Evolutionary conservation across 2,888 invertebrate species (phyloP), one percentile per base, ranked within the genome.

Genomic region (Stictocephala bisonia): DNA sequence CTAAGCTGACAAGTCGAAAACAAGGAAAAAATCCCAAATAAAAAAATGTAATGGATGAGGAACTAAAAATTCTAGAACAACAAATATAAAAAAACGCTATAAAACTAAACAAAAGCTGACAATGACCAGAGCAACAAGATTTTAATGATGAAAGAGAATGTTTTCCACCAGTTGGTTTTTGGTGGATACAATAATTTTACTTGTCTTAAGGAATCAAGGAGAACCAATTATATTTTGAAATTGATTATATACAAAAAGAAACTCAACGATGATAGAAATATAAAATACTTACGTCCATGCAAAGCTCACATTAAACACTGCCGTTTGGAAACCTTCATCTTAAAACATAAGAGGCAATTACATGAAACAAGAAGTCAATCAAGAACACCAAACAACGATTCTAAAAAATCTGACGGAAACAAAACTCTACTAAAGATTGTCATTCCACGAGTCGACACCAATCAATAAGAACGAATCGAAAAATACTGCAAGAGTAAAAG

Each of bases 401-500:
- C 60, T 60, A 60, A 60, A 60, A 56, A 60, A 60, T 29, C 40
- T 40, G 60, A 60, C 60, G 60, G 40, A 60, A n/a, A 40, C 60
- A 60, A 60, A 60, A 60, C 60, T 60, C 31, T 35, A 60, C n/a
- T n/a, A n/a, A n/a, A n/a, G n/a, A 40, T 60, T 35, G 60, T 35
- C 60, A 60, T 60, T 60, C 60, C 31, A 60, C 60, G 60, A 40
- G 31, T n/a, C n/a, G n/a, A n/a, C n/a, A n/a, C 60, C 31, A n/a
- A 60, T 35, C 29, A 29, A 60, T 22, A 60, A 22, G 29, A 60
- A 60, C 60, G 60, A 27, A 60, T 60, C 40, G 60, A 60, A 4
- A n/a, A 60, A 60, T 60, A 60, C 60, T 60, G 60, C 60, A 60
- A 60, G 60, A 60, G 60, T 35, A 60, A 60, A 60, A 60, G 60